phyloP scores from a whole-genome alignment of 1,140 invertebrate genomes.

The Leptinotarsa lineolata region DNA sequence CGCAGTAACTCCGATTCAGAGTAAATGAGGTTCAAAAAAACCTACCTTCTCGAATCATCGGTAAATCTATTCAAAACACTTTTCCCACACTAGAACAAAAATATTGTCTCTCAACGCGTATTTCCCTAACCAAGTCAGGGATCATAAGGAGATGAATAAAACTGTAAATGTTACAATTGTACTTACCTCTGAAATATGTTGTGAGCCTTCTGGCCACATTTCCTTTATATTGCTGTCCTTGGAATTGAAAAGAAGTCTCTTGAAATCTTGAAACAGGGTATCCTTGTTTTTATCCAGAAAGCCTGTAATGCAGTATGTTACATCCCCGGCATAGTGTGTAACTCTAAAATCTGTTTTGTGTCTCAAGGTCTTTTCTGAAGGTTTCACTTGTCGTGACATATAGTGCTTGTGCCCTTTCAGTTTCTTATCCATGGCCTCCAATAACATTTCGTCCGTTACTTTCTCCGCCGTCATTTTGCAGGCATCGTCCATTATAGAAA shows the following conservation, averaged over 20 bases:
- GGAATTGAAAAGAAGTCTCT: conserved; percentile 85
- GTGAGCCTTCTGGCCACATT: conserved; percentile 96
- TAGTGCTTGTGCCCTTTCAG: conserved; percentile 87
- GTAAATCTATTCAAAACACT: too few relatives aligned
- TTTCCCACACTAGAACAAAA: too few relatives aligned
- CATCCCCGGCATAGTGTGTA: conserved; percentile 93
- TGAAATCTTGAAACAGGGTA: conserved; percentile 94
- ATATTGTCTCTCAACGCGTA: neutral
- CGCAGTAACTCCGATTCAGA: too few relatives aligned
- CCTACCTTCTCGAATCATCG: neutral
- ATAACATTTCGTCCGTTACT: conserved; percentile 85
- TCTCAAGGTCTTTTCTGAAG: conserved; percentile 77
- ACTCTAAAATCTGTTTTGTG: conserved; percentile 65
- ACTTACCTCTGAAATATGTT: conserved; percentile 80
- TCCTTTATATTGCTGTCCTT: conserved; percentile 73
- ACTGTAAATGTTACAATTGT: neutral
- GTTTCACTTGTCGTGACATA: conserved; percentile 81
- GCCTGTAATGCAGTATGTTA: conserved; percentile 85
- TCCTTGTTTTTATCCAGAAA: conserved; percentile 98
- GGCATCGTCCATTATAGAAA: conserved; percentile 93
- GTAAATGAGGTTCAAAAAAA: too few relatives aligned
- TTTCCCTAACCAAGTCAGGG: neutral
- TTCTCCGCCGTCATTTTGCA: conserved; percentile 89
- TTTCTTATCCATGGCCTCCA: conserved; percentile 93
- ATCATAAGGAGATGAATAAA: neutral